phyloP scores from a whole-genome alignment of 2,888 invertebrate genomes.

The Athripsodes cinereus region DNA sequence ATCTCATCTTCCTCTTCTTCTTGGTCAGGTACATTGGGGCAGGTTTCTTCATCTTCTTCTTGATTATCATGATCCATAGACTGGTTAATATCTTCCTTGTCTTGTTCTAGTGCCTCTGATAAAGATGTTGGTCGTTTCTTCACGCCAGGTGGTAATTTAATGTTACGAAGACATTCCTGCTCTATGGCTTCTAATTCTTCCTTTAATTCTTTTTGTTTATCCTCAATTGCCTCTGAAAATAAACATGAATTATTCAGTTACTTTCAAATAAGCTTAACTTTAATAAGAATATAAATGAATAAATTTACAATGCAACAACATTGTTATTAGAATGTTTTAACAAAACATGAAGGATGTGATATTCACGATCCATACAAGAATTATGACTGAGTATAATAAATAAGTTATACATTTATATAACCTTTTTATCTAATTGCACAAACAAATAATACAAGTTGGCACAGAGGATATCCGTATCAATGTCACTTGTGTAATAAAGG shows the following conservation, averaged over 20 bases:
- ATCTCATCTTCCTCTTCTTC: conserved; percentile 3
- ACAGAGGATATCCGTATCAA: too few relatives aligned
- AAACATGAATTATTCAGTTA: too few relatives aligned
- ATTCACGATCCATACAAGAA: not conserved
- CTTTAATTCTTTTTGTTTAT: conserved; percentile 56
- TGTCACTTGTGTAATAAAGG: too few relatives aligned
- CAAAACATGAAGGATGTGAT: too few relatives aligned
- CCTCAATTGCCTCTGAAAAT: conserved; percentile 55
- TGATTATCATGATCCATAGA: not conserved
- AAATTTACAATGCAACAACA: too few relatives aligned
- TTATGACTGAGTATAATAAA: too few relatives aligned
- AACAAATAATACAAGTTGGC: too few relatives aligned
- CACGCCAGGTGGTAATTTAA: conserved; percentile 22
- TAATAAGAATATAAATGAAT: too few relatives aligned
- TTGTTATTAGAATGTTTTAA: too few relatives aligned
- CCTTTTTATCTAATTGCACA: too few relatives aligned
- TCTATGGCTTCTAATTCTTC: conserved; percentile 61
- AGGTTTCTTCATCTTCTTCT: not conserved
- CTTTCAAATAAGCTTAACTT: too few relatives aligned
- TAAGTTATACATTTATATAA: too few relatives aligned
- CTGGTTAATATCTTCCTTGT: conserved; percentile 3
- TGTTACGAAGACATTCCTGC: conserved; percentile 39
- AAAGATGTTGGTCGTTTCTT: conserved; percentile 13
- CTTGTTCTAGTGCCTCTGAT: conserved; percentile 1
- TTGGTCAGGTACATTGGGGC: not conserved